Evolutionary conservation across 2,113 vertebrate species (phyloP).

Genomic region (Anthoscopus minutus): DNA sequence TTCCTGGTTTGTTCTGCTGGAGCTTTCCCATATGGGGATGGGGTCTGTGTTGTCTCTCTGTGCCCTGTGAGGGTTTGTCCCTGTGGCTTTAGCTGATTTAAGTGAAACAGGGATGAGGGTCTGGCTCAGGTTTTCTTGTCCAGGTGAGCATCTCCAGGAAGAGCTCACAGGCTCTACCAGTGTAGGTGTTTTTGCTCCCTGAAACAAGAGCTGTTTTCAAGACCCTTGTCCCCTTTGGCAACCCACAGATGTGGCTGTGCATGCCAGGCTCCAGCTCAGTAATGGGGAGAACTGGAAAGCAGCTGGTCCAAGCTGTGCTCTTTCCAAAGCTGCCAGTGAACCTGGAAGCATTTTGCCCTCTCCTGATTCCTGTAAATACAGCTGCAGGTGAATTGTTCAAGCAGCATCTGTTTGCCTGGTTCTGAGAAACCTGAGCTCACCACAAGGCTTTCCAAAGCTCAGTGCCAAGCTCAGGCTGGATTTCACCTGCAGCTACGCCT

Average conservation of each 20-base stretch:
- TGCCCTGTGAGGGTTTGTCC: neutral
- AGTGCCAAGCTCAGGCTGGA: neutral
- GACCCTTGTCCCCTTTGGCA: neutral
- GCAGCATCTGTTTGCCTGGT: neutral
- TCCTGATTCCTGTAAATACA: slow-evolving; percentile 2
- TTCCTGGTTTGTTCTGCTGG: neutral
- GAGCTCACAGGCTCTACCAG: neutral
- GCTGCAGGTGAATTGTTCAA: neutral
- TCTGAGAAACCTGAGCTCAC: neutral
- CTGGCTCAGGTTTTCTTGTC: neutral
- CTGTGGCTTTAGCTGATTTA: neutral
- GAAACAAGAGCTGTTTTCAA: neutral
- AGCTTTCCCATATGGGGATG: neutral
- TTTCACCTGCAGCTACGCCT: neutral
- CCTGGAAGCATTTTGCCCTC: neutral
- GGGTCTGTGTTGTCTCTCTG: neutral
- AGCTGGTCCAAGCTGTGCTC: neutral
- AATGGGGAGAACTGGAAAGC: neutral
- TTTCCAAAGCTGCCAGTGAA: neutral
- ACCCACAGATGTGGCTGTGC: neutral
- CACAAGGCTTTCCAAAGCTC: neutral
- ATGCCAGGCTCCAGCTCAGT: neutral
- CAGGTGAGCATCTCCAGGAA: neutral
- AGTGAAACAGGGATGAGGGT: neutral
- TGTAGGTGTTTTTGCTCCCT: neutral